Percentiles rank a stretch among this genome's conserved stretches.
Evolutionary conservation across 2,113 vertebrate genomes (phyloP).

Genomic region (Apeltes quadracus): DNA sequence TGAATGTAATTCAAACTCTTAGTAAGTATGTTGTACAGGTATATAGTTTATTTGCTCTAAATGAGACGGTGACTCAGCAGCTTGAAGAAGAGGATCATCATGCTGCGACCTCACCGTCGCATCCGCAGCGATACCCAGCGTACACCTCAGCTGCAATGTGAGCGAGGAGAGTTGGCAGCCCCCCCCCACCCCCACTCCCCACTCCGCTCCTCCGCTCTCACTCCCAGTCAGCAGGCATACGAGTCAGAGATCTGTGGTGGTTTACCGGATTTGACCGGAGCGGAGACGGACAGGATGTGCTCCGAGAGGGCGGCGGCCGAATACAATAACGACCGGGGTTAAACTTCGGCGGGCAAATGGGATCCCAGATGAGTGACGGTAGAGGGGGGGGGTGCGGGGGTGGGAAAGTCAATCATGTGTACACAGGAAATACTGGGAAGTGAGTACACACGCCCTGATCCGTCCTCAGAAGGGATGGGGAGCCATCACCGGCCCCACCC

Average conservation of each 20-base stretch:
- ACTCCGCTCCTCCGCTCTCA: neutral
- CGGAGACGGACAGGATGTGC: conserved; percentile 4
- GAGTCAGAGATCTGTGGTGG: conserved; percentile 30
- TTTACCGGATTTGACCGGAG: conserved; percentile 33
- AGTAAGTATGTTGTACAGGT: too few species aligned
- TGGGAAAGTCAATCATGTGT: conserved; percentile 36
- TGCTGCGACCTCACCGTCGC: neutral
- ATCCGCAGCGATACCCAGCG: neutral
- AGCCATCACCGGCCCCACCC: conserved; percentile 48
- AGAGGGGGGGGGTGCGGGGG: conserved; percentile 34
- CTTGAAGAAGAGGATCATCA: neutral
- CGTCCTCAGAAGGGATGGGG: conserved; percentile 37
- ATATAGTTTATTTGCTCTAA: too few species aligned
- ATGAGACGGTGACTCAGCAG: neutral
- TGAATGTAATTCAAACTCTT: too few species aligned
- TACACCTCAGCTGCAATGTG: conserved; percentile 14
- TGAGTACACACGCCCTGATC: too few species aligned
- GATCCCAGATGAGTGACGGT: conserved; percentile 46
- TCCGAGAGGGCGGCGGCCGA: neutral
- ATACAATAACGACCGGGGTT: conserved; percentile 8
- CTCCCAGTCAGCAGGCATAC: conserved; percentile 38
- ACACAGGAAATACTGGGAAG: conserved; percentile 35
- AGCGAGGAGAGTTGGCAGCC: conserved; percentile 26
- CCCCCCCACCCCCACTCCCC: too few species aligned
- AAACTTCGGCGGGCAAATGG: conserved; percentile 51